Conservation (phyloP, 2,888 invertebrate species). For the Platycheirus albimanus region DNA sequence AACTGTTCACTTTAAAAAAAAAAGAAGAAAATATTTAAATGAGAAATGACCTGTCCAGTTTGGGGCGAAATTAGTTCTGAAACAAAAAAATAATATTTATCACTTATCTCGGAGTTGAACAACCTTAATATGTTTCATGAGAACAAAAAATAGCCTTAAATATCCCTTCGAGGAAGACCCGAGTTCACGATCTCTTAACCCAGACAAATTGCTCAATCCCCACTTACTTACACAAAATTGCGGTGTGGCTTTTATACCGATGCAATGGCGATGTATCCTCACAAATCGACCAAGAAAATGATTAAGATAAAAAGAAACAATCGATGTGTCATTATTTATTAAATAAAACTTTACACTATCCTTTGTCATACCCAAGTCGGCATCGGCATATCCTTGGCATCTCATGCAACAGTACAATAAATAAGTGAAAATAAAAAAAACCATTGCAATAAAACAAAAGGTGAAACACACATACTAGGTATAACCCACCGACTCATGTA, state of each 20-base stretch:
- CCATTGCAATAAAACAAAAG: slow-evolving; percentile 9
- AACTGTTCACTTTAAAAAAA: not conserved
- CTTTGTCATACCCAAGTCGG: too few species aligned
- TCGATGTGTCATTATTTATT: too few species aligned
- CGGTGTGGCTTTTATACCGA: not conserved
- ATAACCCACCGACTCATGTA: slow-evolving; percentile 26
- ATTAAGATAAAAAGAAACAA: too few species aligned
- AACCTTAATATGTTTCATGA: too few species aligned
- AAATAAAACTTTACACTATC: too few species aligned
- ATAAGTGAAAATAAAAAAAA: not conserved
- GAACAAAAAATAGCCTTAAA: too few species aligned
- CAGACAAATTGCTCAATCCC: slow-evolving; percentile 20
- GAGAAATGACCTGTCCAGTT: slow-evolving; percentile 19
- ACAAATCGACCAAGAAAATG: slow-evolving; percentile 31
- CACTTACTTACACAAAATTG: not conserved
- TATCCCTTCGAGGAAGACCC: too few species aligned
- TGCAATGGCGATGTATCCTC: too few species aligned
- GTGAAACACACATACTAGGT: not conserved
- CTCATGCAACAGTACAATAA: not conserved
- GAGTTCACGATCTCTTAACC: slow-evolving; percentile 10
- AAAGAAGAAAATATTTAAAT: not conserved
- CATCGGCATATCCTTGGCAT: not conserved
- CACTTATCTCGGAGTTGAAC: too few species aligned
- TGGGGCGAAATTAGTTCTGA: too few species aligned
- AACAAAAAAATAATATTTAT: too few species aligned